These are phyloP conservation scores for Paradisaea rubra DNA, from an alignment of 2,113 vertebrate genomes.

Conservation along the genomic window DNA sequence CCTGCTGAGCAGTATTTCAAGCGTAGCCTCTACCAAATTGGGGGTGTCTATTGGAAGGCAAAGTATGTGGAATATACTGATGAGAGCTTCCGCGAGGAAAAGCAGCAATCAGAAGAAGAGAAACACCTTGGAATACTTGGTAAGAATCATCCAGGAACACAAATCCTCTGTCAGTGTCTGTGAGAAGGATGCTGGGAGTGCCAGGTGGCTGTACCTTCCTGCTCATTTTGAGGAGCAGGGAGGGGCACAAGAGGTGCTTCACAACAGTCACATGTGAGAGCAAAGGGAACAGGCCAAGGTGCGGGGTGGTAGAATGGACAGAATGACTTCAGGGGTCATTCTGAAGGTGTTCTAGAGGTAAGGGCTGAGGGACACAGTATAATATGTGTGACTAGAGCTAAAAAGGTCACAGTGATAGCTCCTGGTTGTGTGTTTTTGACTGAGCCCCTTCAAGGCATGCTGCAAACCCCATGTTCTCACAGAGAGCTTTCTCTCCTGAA, in stretches of 20 bases:
- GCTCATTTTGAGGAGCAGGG: background rate
- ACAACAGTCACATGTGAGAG: background rate
- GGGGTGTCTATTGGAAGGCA: constrained; percentile 76
- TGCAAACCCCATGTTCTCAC: background rate
- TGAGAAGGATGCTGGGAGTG: background rate
- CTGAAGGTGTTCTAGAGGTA: background rate
- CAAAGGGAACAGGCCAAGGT: background rate
- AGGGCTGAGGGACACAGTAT: background rate
- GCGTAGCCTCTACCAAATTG: constrained; percentile 41
- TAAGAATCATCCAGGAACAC: background rate
- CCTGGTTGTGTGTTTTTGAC: background rate
- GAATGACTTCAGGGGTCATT: background rate
- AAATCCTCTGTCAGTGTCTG: background rate
- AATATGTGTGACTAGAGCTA: background rate
- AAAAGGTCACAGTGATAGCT: background rate
- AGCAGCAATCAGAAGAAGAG: constrained; percentile 53
- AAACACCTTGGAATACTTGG: constrained; percentile 75
- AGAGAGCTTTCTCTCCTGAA: background rate
- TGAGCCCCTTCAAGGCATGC: background rate
- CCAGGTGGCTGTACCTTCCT: background rate
- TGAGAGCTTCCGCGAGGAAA: constrained; percentile 67
- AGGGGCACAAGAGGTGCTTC: background rate
- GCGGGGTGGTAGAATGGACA: no score
- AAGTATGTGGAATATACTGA: constrained; percentile 73
- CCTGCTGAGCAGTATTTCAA: constrained; percentile 68